phyloP scores from a whole-genome alignment of 2,888 invertebrate species.

The Tyria jacobaeae region DNA sequence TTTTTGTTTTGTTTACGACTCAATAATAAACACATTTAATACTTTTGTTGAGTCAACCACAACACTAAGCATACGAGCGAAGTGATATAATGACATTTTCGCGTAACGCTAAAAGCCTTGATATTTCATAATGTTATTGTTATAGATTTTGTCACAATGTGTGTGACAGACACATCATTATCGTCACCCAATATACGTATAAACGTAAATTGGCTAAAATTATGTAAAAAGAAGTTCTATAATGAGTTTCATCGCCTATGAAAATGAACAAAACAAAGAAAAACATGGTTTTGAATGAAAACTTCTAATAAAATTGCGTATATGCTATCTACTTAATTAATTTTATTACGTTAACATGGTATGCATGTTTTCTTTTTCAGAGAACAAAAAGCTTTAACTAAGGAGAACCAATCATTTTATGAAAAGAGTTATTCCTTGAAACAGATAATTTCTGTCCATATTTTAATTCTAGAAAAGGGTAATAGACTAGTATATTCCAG shows the following conservation, averaged over 20 bases:
- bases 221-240: conserved; percentile 22
- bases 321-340: too few species aligned
- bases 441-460: too few species aligned
- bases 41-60: conserved; percentile 22
- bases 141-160: conserved; percentile 35
- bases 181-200: conserved; percentile 26
- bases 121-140: conserved; percentile 46
- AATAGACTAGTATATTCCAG: too few species aligned
- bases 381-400: too few species aligned
- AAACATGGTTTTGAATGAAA: background rate
- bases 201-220: conserved; percentile 33
- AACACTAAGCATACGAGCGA: conserved; percentile 30
- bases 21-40: conserved; percentile 29
- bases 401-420: too few species aligned
- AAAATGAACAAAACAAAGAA: background rate
- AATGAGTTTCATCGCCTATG: conserved; percentile 8
- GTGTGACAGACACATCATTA: conserved; percentile 15
- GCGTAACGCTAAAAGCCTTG: conserved; percentile 51
- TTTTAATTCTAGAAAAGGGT: too few species aligned
- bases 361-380: too few species aligned
- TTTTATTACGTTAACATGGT: too few species aligned
- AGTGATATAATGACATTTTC: conserved; percentile 43
- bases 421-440: too few species aligned
- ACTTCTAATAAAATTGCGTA: too few species aligned
- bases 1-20: conserved; percentile 21